Evolutionary conservation across 2,113 vertebrate species (phyloP).

Genomic region (Mustela nigripes): DNA sequence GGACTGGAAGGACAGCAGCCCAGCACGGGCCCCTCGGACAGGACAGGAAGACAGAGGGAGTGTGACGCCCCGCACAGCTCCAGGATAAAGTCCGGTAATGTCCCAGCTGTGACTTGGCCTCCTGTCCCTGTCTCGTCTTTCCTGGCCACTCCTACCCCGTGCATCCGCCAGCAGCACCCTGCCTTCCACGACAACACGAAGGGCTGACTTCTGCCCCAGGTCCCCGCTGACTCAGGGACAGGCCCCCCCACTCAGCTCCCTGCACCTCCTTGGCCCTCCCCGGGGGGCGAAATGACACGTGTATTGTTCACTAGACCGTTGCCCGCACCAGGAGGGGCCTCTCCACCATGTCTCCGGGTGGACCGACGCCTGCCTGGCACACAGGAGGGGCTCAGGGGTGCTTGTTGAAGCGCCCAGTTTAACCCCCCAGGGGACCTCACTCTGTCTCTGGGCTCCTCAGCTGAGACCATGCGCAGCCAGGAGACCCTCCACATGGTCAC

Average conservation of each 20-base stretch:
- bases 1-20: too few species aligned
- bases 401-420: not conserved
- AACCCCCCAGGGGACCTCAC: fast-evolving
- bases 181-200: fast-evolving
- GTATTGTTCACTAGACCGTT: too few species aligned
- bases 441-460: not conserved
- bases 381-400: not conserved
- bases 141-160: not conserved
- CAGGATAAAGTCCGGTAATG: not conserved
- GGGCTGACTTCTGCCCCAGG: not conserved
- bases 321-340: not conserved
- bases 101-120: not conserved
- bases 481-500: not conserved
- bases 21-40: fast-evolving
- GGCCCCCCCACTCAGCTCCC: not conserved
- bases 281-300: fast-evolving
- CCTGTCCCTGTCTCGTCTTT: not conserved
- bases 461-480: not conserved
- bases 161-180: not conserved
- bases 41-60: too few species aligned
- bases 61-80: fast-evolving
- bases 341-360: not conserved
- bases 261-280: not conserved
- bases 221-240: not conserved
- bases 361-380: not conserved